A percentile compares a stretch with the other conserved stretches of the same genome.
Evolutionary conservation across 2,888 invertebrate species (phyloP).

Genomic region (Drosophila limbata): DNA sequence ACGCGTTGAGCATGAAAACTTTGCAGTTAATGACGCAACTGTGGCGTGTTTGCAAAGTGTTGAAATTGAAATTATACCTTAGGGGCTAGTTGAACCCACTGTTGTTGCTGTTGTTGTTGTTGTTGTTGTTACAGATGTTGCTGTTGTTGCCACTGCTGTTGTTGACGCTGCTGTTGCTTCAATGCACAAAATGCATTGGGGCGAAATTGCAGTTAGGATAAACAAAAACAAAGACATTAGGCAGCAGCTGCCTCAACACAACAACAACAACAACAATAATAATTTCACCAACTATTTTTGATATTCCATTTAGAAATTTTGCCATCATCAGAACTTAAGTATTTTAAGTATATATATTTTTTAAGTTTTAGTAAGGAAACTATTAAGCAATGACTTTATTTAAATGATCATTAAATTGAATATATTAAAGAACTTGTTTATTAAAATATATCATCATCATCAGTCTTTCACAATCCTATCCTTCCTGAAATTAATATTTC

Average conservation of each 20-base stretch:
- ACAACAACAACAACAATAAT: not conserved
- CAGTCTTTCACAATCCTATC: too few species aligned
- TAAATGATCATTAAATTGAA: not conserved
- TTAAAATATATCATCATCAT: too few species aligned
- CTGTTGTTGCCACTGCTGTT: constrained; percentile 15
- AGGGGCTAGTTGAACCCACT: constrained; percentile 46
- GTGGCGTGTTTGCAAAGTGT: constrained; percentile 80
- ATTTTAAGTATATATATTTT: too few species aligned
- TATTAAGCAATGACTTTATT: not conserved
- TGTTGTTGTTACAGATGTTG: constrained; percentile 26
- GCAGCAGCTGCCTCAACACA: constrained; percentile 15
- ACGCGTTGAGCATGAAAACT: constrained; percentile 75
- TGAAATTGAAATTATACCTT: constrained; percentile 83
- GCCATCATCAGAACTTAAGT: not conserved
- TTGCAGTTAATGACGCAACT: constrained; percentile 80
- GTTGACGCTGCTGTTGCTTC: constrained; percentile 28
- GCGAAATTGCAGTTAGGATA: constrained; percentile 49
- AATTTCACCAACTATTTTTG: not conserved
- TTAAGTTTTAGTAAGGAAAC: not conserved
- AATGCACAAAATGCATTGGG: constrained; percentile 35
- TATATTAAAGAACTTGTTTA: too few species aligned
- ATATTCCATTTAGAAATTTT: not conserved
- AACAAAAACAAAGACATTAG: constrained; percentile 47
- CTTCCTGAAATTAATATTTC: too few species aligned
- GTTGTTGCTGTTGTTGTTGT: constrained; percentile 17